Percentiles rank a stretch among this genome's conserved stretches.
phyloP scores from a whole-genome alignment of 2,113 vertebrate genomes.

The Burhinus oedicnemus region DNA sequence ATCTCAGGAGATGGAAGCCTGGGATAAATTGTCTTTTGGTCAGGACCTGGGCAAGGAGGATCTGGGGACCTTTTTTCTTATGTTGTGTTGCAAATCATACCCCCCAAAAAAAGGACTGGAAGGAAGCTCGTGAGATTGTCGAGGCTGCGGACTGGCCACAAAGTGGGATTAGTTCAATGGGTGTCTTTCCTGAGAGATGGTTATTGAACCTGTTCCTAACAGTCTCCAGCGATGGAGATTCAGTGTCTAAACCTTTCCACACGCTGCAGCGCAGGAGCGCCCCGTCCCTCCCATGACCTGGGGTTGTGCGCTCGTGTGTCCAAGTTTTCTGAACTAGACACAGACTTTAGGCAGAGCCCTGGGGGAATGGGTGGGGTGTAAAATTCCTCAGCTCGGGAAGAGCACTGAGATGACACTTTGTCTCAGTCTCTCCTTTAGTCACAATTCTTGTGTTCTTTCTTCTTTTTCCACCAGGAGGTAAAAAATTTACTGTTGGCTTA shows the following conservation, averaged over 20 bases:
- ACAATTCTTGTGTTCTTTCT: neutral
- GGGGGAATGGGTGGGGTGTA: neutral
- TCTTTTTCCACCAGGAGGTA: neutral
- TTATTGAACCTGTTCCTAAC: neutral
- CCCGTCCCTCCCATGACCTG: neutral
- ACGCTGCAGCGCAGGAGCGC: accelerated
- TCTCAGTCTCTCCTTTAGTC: neutral
- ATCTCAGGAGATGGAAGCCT: neutral
- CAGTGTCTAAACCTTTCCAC: neutral
- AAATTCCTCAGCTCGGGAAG: neutral
- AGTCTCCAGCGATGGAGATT: neutral
- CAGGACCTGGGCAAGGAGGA: neutral
- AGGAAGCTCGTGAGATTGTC: neutral
- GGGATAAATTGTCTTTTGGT: neutral
- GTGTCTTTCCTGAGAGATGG: neutral
- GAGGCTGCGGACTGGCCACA: neutral
- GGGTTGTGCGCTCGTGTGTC: neutral
- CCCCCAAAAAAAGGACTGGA: neutral
- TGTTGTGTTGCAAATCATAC: neutral
- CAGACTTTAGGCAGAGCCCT: neutral
- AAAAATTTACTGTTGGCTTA: neutral
- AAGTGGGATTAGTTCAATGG: neutral
- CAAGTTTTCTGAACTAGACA: neutral
- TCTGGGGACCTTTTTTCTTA: neutral
- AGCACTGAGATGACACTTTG: neutral